Conservation (phyloP, 2,888 invertebrate species). For the Rhimphoctona megacephalus region DNA sequence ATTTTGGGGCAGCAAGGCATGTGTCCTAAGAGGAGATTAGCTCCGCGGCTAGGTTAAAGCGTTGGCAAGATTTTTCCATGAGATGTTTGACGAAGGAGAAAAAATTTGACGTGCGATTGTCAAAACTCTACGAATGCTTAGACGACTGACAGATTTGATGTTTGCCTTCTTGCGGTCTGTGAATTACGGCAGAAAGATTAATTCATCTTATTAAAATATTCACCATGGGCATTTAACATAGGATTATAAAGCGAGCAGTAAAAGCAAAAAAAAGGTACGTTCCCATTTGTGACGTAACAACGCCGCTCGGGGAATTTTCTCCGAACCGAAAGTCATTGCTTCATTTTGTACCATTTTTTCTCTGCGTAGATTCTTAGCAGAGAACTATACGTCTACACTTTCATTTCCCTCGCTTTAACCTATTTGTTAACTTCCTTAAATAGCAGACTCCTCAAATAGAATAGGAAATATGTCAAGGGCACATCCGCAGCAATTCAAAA, state of each 20-base stretch:
- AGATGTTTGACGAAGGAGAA: slow-evolving; percentile 56
- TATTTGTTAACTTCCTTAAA: slow-evolving; percentile 6
- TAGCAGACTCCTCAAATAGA: slow-evolving; percentile 27
- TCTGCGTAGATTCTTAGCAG: background rate
- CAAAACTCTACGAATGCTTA: slow-evolving; percentile 18
- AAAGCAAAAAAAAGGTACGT: background rate
- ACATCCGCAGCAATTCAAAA: slow-evolving; percentile 32
- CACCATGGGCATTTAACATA: no score
- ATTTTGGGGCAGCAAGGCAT: slow-evolving; percentile 57
- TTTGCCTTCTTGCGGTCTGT: background rate
- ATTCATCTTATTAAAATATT: background rate
- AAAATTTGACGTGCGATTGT: slow-evolving; percentile 42
- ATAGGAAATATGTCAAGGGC: slow-evolving; percentile 75
- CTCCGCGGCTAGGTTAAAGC: slow-evolving; percentile 24
- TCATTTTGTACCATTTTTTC: background rate
- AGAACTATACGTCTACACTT: background rate
- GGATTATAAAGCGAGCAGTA: no score
- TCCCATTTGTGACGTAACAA: background rate
- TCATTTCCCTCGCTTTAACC: slow-evolving; percentile 8
- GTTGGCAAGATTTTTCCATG: slow-evolving; percentile 24
- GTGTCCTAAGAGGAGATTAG: slow-evolving; percentile 68
- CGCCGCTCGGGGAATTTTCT: background rate
- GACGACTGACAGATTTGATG: background rate
- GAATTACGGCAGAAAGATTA: background rate
- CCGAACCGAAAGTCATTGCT: background rate